Evolutionary conservation across 2,113 vertebrate genomes (phyloP).

Genomic region (Lota lota): DNA sequence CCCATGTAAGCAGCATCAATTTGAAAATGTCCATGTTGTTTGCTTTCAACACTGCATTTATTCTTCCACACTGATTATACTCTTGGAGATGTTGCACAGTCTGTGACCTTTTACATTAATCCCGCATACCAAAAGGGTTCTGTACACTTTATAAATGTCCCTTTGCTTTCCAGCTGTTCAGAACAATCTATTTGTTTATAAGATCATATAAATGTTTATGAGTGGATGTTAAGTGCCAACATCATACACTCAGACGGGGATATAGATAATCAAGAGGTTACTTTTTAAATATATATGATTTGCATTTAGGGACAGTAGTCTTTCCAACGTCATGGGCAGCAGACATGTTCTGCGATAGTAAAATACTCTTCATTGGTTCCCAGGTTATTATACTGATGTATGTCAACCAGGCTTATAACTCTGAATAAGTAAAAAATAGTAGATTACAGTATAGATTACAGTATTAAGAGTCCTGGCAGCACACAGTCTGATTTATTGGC

Average conservation of each 20-base stretch:
- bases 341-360: background rate
- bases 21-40: conserved; percentile 5
- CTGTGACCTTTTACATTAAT: conserved; percentile 5
- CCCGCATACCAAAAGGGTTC: conserved; percentile 15
- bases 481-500: conserved; percentile 12
- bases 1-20: background rate
- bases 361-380: background rate
- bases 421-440: background rate
- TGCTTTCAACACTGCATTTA: background rate
- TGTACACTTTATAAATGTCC: conserved; percentile 4
- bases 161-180: conserved; percentile 16
- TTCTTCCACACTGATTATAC: too few relatives aligned
- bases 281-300: background rate
- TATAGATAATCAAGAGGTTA: background rate
- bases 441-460: background rate
- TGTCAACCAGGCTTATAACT: too few relatives aligned
- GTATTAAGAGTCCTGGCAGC: conserved; percentile 21
- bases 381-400: background rate
- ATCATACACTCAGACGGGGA: background rate
- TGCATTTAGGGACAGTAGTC: background rate
- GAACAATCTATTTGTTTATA: background rate
- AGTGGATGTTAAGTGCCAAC: background rate
- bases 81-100: background rate
- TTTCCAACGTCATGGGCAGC: background rate
- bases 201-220: background rate